phyloP scores from a whole-genome alignment of 2,113 vertebrate species.

The Perca flavescens region DNA sequence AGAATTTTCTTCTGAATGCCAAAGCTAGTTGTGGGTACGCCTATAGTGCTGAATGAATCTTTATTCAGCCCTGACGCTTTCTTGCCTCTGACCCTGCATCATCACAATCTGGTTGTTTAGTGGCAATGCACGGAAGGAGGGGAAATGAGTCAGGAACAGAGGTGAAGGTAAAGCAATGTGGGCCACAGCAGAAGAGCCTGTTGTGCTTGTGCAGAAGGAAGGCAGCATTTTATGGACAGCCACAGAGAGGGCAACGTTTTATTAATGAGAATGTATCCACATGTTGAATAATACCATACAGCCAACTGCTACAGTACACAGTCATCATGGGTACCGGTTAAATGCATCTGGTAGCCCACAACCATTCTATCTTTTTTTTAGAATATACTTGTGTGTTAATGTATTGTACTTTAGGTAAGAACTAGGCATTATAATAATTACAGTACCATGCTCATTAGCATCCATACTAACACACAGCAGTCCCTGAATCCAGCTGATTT shows the following conservation, averaged over 20 bases:
- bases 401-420: background rate
- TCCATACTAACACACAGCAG: background rate
- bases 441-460: background rate
- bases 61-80: background rate
- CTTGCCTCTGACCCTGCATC: constrained; percentile 2
- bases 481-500: constrained; percentile 15
- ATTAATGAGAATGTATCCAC: background rate
- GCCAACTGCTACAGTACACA: background rate
- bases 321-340: background rate
- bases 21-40: background rate
- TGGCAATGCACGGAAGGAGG: background rate
- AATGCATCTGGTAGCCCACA: background rate
- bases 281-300: constrained; percentile 8
- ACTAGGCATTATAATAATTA: background rate
- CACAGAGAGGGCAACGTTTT: background rate
- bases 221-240: background rate
- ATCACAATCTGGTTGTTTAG: constrained; percentile 24
- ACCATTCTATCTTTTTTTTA: too few species aligned
- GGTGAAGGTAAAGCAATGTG: background rate
- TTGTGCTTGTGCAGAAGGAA: background rate
- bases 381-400: background rate
- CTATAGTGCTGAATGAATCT: constrained; percentile 5
- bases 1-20: constrained; percentile 20
- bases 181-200: background rate
- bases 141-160: constrained; percentile 9